A percentile compares a stretch with the other conserved stretches of the same genome.
These are phyloP conservation scores for Exocentrus adspersus DNA, from an alignment of 2,888 invertebrate species.

Conservation along the genomic window DNA sequence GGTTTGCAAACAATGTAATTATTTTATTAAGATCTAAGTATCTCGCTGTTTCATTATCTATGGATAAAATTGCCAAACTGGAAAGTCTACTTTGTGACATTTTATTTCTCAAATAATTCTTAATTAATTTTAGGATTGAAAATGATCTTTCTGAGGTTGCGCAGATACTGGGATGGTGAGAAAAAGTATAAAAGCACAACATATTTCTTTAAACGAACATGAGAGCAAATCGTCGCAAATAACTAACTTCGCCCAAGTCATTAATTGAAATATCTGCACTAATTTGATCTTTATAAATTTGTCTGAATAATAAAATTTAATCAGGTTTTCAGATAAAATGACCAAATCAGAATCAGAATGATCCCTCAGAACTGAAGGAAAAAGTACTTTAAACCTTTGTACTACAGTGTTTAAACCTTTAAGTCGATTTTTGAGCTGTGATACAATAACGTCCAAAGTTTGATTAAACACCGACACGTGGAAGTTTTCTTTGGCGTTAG, in stretches of 20 bases:
- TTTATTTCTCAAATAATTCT: constrained; percentile 7
- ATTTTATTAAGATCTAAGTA: not conserved
- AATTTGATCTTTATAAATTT: too few relatives aligned
- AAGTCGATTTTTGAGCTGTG: too few relatives aligned
- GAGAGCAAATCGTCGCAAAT: not conserved
- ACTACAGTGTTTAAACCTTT: too few relatives aligned
- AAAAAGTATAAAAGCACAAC: not conserved
- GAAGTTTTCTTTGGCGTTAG: too few relatives aligned
- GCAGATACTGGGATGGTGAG: not conserved
- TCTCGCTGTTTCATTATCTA: not conserved
- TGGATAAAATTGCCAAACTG: not conserved
- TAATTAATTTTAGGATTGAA: constrained; percentile 4
- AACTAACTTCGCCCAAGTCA: not conserved
- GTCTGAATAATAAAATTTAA: too few relatives aligned
- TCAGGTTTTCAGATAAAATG: too few relatives aligned
- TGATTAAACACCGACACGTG: too few relatives aligned
- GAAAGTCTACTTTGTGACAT: constrained; percentile 1
- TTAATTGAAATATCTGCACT: too few relatives aligned
- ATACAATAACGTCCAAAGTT: too few relatives aligned
- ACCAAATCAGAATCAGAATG: too few relatives aligned
- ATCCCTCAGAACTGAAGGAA: too few relatives aligned
- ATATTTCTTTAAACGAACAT: not conserved
- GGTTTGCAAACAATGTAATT: not conserved
- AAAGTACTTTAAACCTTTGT: too few relatives aligned
- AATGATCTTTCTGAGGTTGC: not conserved